Conservation (phyloP, 2,113 vertebrate genomes). For the Chiloscyllium plagiosum region DNA sequence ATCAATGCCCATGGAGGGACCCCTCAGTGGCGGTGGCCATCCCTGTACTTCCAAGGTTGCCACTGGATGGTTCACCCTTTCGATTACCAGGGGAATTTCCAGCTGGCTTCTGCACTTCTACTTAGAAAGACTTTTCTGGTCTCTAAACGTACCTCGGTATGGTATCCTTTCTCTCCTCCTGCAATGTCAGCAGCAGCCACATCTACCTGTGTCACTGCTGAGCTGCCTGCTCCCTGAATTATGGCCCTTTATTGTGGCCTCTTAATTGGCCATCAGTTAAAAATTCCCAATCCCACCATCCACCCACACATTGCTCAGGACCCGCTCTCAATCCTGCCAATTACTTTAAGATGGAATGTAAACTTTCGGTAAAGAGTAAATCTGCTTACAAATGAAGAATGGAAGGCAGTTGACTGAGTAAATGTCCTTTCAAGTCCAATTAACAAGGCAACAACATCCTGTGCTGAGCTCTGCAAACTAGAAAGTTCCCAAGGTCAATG, state of each 20-base stretch:
- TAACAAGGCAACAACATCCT: neutral
- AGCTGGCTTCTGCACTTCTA: too few species aligned
- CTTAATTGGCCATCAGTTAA: neutral
- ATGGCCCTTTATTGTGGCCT: too few species aligned
- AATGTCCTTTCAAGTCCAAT: neutral
- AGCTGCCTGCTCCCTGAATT: neutral
- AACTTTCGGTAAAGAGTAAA: neutral
- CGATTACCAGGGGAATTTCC: neutral
- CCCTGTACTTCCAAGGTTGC: neutral
- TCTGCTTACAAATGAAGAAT: neutral
- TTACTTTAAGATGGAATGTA: neutral
- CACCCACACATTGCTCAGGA: neutral
- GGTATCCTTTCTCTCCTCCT: neutral
- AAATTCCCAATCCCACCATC: neutral
- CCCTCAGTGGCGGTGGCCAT: neutral
- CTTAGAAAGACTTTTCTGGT: too few species aligned
- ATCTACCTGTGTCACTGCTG: neutral
- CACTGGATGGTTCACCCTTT: neutral
- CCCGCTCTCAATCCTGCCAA: neutral
- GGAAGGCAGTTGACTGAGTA: neutral
- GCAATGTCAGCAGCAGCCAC: neutral
- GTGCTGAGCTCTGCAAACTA: neutral
- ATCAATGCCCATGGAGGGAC: neutral
- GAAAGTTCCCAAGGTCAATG: neutral
- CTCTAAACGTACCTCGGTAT: neutral